These are phyloP conservation scores for Drosophila falleni DNA, from an alignment of 2,888 invertebrate genomes.

Conservation along the genomic window DNA sequence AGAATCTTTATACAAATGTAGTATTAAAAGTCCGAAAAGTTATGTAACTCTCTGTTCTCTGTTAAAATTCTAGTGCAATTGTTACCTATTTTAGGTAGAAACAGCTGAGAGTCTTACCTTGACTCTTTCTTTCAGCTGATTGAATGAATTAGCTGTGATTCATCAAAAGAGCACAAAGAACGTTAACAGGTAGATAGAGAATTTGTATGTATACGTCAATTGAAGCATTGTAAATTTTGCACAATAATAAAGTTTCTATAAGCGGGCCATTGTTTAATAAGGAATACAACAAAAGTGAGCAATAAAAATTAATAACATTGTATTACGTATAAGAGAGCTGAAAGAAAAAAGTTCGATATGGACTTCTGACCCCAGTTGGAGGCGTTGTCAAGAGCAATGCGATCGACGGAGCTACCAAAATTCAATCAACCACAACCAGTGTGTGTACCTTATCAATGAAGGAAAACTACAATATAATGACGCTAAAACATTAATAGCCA, in stretches of 20 bases:
- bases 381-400: conserved; percentile 59
- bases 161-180: conserved; percentile 36
- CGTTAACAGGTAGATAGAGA: conserved; percentile 14
- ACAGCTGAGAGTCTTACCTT: conserved; percentile 1
- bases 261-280: conserved; percentile 51
- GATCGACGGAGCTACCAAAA: conserved; percentile 51
- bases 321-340: conserved; percentile 45
- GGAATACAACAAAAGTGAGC: conserved; percentile 10
- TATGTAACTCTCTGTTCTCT: conserved; percentile 3
- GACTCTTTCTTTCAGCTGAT: not conserved
- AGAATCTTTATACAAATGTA: not conserved
- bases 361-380: conserved; percentile 67
- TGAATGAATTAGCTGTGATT: conserved; percentile 37
- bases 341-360: conserved; percentile 60
- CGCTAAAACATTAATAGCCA: conserved; percentile 66
- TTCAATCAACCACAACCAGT: conserved; percentile 39
- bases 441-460: conserved; percentile 65
- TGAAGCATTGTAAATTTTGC: conserved; percentile 39
- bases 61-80: not conserved
- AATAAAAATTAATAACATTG: conserved; percentile 53
- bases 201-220: not conserved
- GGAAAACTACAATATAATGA: conserved; percentile 73
- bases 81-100: not conserved
- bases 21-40: not conserved
- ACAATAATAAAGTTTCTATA: conserved; percentile 41